Base-by-base conservation (phyloP, 35 echinoderm and acorn worm genomes). In the Holothuria glaberrima region DNA sequence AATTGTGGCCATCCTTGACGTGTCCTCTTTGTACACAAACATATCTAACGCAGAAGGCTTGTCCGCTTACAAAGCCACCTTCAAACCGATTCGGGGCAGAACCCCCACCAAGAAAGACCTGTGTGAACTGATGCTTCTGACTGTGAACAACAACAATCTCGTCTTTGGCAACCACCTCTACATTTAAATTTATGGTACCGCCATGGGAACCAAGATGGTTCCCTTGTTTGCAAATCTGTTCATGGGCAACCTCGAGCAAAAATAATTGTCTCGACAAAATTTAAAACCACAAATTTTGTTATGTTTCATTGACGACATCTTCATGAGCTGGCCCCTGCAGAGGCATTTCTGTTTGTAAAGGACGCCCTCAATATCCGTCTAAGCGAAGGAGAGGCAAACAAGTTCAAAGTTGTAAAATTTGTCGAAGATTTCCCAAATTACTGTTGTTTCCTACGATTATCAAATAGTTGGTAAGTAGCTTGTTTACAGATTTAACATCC, bases 201-300 rank as follows among this genome's bases (percentile, higher is more conserved):
- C 16, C 50, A 54, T 17, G 50, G 66, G 16, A 69, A 69, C 66
- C 66, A 69, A 69, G 31, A 69, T 69, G 66, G 31, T 17, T 69
- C 66, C 66, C 66, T 69, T 12, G 66, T 69, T 69, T 69, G 66
- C 66, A 6, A 69, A 69, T 25, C 21, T 69, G 25, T 69, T 69
- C 14, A 69, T 69, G 31, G 66, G 66, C 25, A 69, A 33, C 22
- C 13, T 69, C 25, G 66, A 69, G 31, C 9, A 33, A 26, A 69
- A 69, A 69, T 69, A 0, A 0, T 17, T 33, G 9, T 69, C 31
- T 17, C 66, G 31, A 54, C 66, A 69, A 69, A 10, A 33, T 29
- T 69, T 69, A 1, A 69, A 69, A 33, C 66, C 66, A 69, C 66
- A 29, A 26, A 26, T 69, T 10, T 69, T 4, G 66, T 33, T 69